phyloP scores from a whole-genome alignment of 2,113 vertebrate species.

The Oxyura jamaicensis region DNA sequence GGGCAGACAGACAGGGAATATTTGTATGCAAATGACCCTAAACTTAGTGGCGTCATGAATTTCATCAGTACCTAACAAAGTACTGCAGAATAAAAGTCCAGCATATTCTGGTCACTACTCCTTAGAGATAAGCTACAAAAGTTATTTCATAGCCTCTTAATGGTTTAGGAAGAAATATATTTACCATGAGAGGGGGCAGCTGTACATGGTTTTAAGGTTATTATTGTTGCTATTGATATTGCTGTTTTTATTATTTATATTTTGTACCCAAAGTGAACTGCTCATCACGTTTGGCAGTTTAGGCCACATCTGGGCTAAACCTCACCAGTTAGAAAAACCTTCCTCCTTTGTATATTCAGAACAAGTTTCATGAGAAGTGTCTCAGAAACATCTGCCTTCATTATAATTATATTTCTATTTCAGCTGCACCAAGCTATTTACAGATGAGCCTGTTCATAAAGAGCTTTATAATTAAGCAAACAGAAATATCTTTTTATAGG shows the following conservation, averaged over 20 bases:
- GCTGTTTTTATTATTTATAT: background rate
- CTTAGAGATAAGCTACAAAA: background rate
- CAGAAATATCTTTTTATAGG: conserved; percentile 90
- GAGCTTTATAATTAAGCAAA: conserved; percentile 89
- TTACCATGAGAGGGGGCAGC: background rate
- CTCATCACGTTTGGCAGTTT: conserved; percentile 2
- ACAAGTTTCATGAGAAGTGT: conserved; percentile 80
- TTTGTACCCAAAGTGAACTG: background rate
- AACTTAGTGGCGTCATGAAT: background rate
- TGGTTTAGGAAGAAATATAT: background rate
- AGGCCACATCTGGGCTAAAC: conserved; percentile 10
- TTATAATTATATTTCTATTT: conserved; percentile 90
- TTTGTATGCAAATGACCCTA: background rate
- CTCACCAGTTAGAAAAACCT: conserved; percentile 42
- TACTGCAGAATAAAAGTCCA: background rate
- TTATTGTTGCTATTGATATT: background rate
- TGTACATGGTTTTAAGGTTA: background rate
- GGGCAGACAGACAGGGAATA: background rate
- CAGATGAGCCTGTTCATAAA: conserved; percentile 86
- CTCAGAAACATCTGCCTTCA: conserved; percentile 86
- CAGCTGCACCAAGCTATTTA: conserved; percentile 88
- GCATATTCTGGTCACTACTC: background rate
- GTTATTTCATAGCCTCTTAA: background rate
- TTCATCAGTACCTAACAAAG: background rate
- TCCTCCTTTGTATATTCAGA: conserved; percentile 78